A percentile compares a stretch with the other conserved stretches of the same genome.
Evolutionary conservation across 2,797 vertebrate species (phyloP).

Genomic region (Chelon auratus): DNA sequence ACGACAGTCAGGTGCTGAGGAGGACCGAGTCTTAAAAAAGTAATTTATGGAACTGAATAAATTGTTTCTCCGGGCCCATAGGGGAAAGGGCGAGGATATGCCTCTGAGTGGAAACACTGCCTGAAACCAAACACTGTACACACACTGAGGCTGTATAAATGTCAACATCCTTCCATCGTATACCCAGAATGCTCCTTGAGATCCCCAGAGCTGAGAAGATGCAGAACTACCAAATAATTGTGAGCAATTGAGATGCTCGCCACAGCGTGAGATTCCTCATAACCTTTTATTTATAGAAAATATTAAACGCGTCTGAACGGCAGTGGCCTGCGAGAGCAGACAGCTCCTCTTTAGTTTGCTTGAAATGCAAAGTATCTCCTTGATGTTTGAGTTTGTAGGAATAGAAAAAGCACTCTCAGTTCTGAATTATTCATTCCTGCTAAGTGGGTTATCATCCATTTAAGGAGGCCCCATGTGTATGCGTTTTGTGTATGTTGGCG

Average conservation of each 20-base stretch:
- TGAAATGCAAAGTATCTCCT: constrained; percentile 59
- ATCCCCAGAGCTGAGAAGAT: constrained; percentile 7
- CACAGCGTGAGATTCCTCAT: too few relatives aligned
- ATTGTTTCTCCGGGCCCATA: constrained; percentile 9
- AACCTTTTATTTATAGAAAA: constrained; percentile 48
- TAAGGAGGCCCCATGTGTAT: constrained; percentile 20
- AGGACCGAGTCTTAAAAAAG: not conserved
- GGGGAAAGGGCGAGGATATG: constrained; percentile 19
- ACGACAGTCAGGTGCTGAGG: not conserved
- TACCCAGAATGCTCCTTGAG: constrained; percentile 4
- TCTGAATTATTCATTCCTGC: constrained; percentile 70
- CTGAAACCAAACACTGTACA: constrained; percentile 45
- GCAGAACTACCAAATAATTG: constrained; percentile 7
- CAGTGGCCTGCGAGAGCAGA: not conserved
- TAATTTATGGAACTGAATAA: constrained; percentile 5
- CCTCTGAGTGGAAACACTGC: constrained; percentile 31
- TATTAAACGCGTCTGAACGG: constrained; percentile 20
- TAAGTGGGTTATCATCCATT: constrained; percentile 50
- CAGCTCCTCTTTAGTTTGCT: constrained; percentile 19
- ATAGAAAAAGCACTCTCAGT: constrained; percentile 44
- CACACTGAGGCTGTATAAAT: constrained; percentile 14
- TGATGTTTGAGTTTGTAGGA: constrained; percentile 41
- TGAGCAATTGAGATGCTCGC: not conserved
- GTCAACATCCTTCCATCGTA: constrained; percentile 40
- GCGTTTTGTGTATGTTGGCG: constrained; percentile 23